Base-by-base conservation (phyloP, 2,888 invertebrate genomes). In the Chalcis sispes region DNA sequence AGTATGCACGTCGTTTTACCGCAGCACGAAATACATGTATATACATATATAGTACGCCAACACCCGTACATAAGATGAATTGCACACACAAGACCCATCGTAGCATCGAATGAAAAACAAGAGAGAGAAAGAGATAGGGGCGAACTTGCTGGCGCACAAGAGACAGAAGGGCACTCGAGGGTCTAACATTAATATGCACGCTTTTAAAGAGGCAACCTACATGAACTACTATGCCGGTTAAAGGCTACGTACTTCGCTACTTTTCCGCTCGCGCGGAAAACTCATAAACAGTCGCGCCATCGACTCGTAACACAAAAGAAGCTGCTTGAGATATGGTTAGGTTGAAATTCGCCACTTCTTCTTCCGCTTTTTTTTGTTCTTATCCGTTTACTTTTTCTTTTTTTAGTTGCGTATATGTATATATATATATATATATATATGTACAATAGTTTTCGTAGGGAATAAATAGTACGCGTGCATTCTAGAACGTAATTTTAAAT, bases 251-350 rank as follows among this genome's bases (percentile, higher is more conserved):
- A n/a, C n/a, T n/a, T n/a, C n/a, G n/a, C n/a, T n/a, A 32, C 40
- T 27, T 50, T 1, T 10, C 18, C 7, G 32, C 27, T 15, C n/a
- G 3, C 7, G 10, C 18, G 27, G 42, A 42, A 69, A 75, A 59
- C 58, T 65, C 64, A 65, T 75, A 70, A 75, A 75, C 56, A 64
- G 58, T 32, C 42, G 40, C 50, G 40, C 59, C 58, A 70, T 75
- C 54, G 75, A 70, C 70, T 58, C 27, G 42, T 8, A 2, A 65
- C 50, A 65, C 69, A 58, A 70, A 75, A 70, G 75, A 64, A 70
- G 29, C 52, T 48, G 64, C 58, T 70, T 75, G 56, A 58, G 52
- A 64, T 59, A 65, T 56, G n/a, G 58, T 46, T 42, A 23, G 2
- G 29, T 10, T 27, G n/a, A n/a, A n/a, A 40, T 36, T 32, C 13